Evolutionary conservation across 2,113 vertebrate genomes (phyloP).

Genomic region (Rhizomys pruinosus): DNA sequence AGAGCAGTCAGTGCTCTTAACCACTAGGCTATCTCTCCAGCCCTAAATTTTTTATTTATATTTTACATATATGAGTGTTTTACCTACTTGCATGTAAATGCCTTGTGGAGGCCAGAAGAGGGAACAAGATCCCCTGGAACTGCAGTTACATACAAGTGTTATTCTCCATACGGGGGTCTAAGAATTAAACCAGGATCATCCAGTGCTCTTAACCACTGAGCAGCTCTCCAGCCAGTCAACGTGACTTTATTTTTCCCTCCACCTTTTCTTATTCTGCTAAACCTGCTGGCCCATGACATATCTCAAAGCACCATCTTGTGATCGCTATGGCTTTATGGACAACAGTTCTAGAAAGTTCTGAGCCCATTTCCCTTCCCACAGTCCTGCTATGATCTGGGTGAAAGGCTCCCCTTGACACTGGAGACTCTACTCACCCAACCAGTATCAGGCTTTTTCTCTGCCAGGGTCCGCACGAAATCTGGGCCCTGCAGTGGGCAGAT

Average conservation of each 20-base stretch:
- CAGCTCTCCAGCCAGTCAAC: neutral
- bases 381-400: accelerated
- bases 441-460: conserved; percentile 89
- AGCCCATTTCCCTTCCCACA: neutral
- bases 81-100: too few relatives aligned
- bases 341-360: neutral
- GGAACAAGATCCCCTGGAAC: too few relatives aligned
- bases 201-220: too few relatives aligned
- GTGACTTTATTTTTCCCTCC: neutral
- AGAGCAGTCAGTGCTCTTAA: too few relatives aligned
- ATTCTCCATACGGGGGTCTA: too few relatives aligned
- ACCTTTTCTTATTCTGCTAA: too few relatives aligned
- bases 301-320: accelerated
- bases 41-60: too few relatives aligned
- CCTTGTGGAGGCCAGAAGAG: too few relatives aligned
- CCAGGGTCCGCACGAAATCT: conserved; percentile 89
- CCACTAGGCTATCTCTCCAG: too few relatives aligned
- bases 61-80: too few relatives aligned
- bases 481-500: conserved; percentile 84
- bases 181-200: too few relatives aligned
- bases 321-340: accelerated
- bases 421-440: conserved; percentile 88
- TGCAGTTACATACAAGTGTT: too few relatives aligned
- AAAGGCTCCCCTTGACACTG: neutral
- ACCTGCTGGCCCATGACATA: neutral